These are phyloP conservation scores for Formica exsecta DNA, from an alignment of 1,140 invertebrate species.

Conservation along the genomic window DNA sequence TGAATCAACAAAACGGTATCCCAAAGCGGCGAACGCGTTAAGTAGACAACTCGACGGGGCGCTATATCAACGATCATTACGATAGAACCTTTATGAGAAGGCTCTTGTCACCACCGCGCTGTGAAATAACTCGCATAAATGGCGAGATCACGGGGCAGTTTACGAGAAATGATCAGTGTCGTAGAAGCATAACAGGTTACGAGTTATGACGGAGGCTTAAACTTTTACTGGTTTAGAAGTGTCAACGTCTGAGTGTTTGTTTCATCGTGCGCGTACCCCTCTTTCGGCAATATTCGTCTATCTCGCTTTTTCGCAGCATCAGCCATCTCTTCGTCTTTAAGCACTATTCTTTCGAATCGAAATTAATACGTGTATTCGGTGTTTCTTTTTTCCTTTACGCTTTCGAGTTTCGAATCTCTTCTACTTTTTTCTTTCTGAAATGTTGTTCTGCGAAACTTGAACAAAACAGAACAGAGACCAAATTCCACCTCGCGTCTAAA, in stretches of 20 bases:
- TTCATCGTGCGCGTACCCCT: slow-evolving; percentile 45
- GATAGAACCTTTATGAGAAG: slow-evolving; percentile 38
- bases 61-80: slow-evolving; percentile 59
- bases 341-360: slow-evolving; percentile 37
- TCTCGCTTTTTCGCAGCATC: background rate
- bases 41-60: slow-evolving; percentile 23
- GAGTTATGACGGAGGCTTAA: slow-evolving; percentile 82
- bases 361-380: background rate
- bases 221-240: slow-evolving; percentile 80
- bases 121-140: slow-evolving; percentile 79
- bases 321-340: slow-evolving; percentile 42
- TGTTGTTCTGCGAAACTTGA: slow-evolving; percentile 24
- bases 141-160: slow-evolving; percentile 78
- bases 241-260: slow-evolving; percentile 82
- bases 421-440: background rate
- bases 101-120: slow-evolving; percentile 53
- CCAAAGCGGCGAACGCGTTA: background rate
- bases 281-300: slow-evolving; percentile 22
- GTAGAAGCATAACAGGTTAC: slow-evolving; percentile 74
- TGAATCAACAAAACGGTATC: background rate
- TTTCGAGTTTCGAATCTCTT: background rate
- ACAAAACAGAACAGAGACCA: slow-evolving; percentile 28
- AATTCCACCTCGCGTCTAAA: slow-evolving; percentile 48
- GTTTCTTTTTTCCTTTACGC: background rate
- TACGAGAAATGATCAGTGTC: slow-evolving; percentile 80